A percentile compares a stretch with the other conserved stretches of the same genome.
phyloP scores from a whole-genome alignment of 2,113 vertebrate genomes.

The Brachirus orientalis region DNA sequence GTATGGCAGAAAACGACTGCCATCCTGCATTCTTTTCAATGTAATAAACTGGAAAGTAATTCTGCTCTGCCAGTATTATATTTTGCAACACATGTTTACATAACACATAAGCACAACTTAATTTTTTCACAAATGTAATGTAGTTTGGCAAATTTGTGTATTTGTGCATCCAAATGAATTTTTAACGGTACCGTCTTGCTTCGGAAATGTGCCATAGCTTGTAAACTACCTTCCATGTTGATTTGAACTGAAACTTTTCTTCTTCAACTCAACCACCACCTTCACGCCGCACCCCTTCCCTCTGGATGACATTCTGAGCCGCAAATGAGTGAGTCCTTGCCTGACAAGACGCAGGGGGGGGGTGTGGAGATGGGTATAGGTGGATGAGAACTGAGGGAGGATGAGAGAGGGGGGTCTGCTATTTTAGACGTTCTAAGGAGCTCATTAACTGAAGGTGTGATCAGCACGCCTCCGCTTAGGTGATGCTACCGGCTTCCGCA shows the following conservation, averaged over 20 bases:
- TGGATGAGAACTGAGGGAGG: conserved; percentile 45
- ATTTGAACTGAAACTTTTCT: conserved; percentile 15
- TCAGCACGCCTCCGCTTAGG: conserved; percentile 79
- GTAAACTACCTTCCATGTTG: background rate
- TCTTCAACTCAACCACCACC: conserved; percentile 2
- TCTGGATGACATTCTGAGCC: conserved; percentile 64
- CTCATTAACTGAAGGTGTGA: conserved; percentile 90
- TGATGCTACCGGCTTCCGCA: conserved; percentile 77
- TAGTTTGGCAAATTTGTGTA: too few relatives aligned
- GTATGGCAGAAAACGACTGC: too few relatives aligned
- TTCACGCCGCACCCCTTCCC: conserved; percentile 58
- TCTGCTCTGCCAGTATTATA: too few relatives aligned
- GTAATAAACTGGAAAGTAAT: too few relatives aligned
- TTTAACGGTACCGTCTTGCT: too few relatives aligned
- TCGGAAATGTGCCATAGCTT: too few relatives aligned
- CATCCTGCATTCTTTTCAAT: too few relatives aligned
- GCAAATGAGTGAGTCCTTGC: conserved; percentile 84
- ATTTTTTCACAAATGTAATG: too few relatives aligned
- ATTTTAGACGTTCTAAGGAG: conserved; percentile 86
- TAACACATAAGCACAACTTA: too few relatives aligned
- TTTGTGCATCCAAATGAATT: too few relatives aligned
- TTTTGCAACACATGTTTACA: too few relatives aligned
- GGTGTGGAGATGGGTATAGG: conserved; percentile 48
- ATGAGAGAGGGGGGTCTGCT: conserved; percentile 63
- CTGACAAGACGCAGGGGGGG: conserved; percentile 77